phyloP scores from a whole-genome alignment of 2,888 invertebrate genomes.

The Pollenia griseotomentosa region DNA sequence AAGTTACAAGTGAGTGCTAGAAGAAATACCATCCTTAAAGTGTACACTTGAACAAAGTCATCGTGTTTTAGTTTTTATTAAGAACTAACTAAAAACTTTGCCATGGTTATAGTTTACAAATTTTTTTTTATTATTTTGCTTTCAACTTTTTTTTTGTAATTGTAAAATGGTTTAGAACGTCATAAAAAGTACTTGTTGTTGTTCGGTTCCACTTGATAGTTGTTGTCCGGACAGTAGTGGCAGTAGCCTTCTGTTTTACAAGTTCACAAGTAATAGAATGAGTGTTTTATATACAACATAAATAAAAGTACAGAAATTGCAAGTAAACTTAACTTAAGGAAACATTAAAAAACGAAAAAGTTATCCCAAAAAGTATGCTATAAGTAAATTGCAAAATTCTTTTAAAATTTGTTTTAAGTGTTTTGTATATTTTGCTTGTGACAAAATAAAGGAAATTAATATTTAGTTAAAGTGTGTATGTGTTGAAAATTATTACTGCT shows the following conservation, averaged over 20 bases:
- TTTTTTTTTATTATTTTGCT: slow-evolving; percentile 28
- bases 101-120: slow-evolving; percentile 46
- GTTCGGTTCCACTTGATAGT: slow-evolving; percentile 61
- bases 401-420: background rate
- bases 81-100: slow-evolving; percentile 36
- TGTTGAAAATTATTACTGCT: background rate
- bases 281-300: slow-evolving; percentile 7
- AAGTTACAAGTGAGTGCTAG: slow-evolving; percentile 4
- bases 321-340: slow-evolving; percentile 2
- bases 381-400: slow-evolving; percentile 47
- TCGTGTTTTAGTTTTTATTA: slow-evolving; percentile 35
- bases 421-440: background rate
- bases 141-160: slow-evolving; percentile 54
- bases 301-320: background rate
- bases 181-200: slow-evolving; percentile 72
- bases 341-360: slow-evolving; percentile 10
- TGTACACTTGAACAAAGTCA: slow-evolving; percentile 65
- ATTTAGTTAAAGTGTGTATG: too few relatives aligned
- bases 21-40: slow-evolving; percentile 62
- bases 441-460: background rate
- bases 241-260: slow-evolving; percentile 66
- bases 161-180: slow-evolving; percentile 68
- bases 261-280: slow-evolving; percentile 62
- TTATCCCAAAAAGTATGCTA: slow-evolving; percentile 38
- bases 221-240: slow-evolving; percentile 48